A percentile compares a stretch with the other conserved stretches of the same genome.
phyloP scores from a whole-genome alignment of 2,797 vertebrate species.

The Euthynnus affinis region DNA sequence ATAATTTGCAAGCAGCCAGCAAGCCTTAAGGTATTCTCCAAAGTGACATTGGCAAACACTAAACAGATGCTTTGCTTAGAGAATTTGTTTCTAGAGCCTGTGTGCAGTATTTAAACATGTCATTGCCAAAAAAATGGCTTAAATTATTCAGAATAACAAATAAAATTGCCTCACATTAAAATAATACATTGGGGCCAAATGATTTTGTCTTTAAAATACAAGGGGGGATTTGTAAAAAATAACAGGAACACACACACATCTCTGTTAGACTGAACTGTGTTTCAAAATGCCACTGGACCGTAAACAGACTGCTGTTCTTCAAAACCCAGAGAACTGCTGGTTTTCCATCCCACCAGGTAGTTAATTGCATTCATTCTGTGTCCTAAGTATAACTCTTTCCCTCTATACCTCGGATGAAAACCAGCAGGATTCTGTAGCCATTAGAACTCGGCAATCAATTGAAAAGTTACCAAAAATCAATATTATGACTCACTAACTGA shows the following conservation, averaged over 20 bases:
- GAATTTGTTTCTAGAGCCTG: slow-evolving; percentile 46
- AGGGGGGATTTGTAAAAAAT: slow-evolving; percentile 1
- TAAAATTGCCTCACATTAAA: slow-evolving; percentile 18
- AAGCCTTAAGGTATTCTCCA: slow-evolving; percentile 61
- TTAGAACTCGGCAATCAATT: background rate
- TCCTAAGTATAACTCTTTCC: slow-evolving; percentile 2
- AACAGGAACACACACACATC: background rate
- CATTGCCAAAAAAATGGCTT: slow-evolving; percentile 41
- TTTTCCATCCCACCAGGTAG: slow-evolving; percentile 18
- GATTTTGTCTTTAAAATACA: slow-evolving; percentile 16
- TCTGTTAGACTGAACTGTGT: background rate
- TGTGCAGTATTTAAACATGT: slow-evolving; percentile 50
- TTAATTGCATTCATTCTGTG: slow-evolving; percentile 26
- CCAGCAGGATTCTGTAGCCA: background rate
- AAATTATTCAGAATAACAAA: slow-evolving; percentile 43
- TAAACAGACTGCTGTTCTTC: slow-evolving; percentile 2
- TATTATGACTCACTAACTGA: too few species aligned
- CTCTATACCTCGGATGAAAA: slow-evolving; percentile 6
- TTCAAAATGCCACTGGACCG: slow-evolving; percentile 9
- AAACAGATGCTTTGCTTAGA: slow-evolving; percentile 65
- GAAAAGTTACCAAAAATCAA: background rate
- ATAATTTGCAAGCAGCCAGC: slow-evolving; percentile 58
- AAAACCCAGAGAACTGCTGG: slow-evolving; percentile 1
- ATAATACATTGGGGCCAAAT: slow-evolving; percentile 5
- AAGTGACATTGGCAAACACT: slow-evolving; percentile 66